Base-by-base conservation (phyloP, 2,888 invertebrate genomes). In the Leistus spinibarbis region DNA sequence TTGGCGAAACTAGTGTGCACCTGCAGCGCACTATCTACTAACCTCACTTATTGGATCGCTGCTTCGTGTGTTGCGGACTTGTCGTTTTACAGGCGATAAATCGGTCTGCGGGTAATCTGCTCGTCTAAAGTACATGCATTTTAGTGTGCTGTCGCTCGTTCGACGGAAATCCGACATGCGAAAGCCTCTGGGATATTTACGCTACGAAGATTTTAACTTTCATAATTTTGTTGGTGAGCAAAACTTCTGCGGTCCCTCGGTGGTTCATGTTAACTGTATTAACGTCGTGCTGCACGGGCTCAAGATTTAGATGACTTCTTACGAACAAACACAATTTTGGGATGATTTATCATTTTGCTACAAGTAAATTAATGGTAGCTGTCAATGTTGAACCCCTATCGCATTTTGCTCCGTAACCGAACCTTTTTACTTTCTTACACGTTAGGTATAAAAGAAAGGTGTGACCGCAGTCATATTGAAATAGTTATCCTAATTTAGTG, bases 121-220 rank as follows among this genome's bases (percentile, higher is more conserved):
- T 10, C 13, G 10, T 40, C 40, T 13, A 7, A 40, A 22, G 20
- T 60, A 60, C 60, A 60, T 60, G 60, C 60, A 60, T 60, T 20
- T 20, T 22, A 22, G 20, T 60, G 20, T 60, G 60, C 60, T 22
- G 22, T 19, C 60, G 19, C 19, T 22, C 13, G 4, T 10, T 19
- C 17, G 13, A 3, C 13, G 20, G 20, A 19, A 22, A 20, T 10
- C 60, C 7, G 10, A 22, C 7, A 60, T 60, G 22, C 17, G 22
- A 20, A 60, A 60, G 60, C 40, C 40, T 40, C 20, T 20, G 60
- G 60, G 60, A 60, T 60, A 60, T 60, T 60, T 60, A 60, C 20
- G 60, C 60, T 60, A 13, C 10, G 60, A 10, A 60, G 60, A 60
- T 20, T 60, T 60, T 60, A 60, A 60, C 60, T 60, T 16, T 17